These are phyloP conservation scores for Setophaga petechia DNA, from an alignment of 2,113 vertebrate genomes.

Conservation along the genomic window DNA sequence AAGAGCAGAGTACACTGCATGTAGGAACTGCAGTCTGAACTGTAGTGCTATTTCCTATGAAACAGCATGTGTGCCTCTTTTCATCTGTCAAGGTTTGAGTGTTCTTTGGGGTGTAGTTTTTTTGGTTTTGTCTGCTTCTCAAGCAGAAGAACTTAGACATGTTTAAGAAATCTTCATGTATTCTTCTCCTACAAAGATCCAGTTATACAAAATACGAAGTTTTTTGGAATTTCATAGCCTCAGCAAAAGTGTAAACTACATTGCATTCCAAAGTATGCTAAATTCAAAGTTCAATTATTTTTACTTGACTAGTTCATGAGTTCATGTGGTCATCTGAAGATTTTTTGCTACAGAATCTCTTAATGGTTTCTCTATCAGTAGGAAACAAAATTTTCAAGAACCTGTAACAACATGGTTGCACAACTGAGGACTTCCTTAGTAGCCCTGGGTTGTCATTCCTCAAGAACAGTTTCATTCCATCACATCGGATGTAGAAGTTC, in stretches of 20 bases:
- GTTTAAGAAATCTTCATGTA: background rate
- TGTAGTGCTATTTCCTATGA: background rate
- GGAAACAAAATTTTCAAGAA: background rate
- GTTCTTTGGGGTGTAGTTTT: fast-evolving
- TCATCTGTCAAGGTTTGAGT: background rate
- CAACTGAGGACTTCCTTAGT: background rate
- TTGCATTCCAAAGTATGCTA: background rate
- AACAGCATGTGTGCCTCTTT: background rate
- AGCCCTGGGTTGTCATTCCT: background rate
- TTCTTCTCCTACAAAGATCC: background rate
- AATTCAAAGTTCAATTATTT: background rate
- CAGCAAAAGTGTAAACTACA: background rate
- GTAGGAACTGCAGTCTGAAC: background rate
- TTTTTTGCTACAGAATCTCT: background rate
- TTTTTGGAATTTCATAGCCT: background rate
- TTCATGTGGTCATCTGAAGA: background rate
- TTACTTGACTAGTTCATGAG: background rate
- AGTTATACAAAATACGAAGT: background rate
- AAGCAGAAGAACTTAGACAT: background rate
- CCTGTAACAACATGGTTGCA: fast-evolving
- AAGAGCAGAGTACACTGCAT: too few species aligned
- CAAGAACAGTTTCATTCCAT: background rate
- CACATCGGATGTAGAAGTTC: background rate
- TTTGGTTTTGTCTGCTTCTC: background rate
- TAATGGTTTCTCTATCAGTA: background rate